Percentiles rank a stretch among this genome's conserved stretches.
Conservation (phyloP, 2,888 invertebrate genomes). For the Ochropleura leucogaster region DNA sequence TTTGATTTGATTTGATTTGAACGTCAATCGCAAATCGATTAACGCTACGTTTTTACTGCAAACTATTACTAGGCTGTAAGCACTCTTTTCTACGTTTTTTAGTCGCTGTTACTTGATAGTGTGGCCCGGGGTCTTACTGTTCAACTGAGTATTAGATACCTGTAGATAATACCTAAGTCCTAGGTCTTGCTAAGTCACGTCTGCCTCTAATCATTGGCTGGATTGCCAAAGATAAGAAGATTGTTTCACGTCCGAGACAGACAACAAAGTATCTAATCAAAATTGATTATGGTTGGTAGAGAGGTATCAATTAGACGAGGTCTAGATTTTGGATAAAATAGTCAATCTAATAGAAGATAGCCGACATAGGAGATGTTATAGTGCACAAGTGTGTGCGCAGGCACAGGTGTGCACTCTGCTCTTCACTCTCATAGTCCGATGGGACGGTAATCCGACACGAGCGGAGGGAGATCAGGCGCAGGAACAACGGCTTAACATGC, state of each 20-base stretch:
- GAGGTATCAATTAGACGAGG: background rate
- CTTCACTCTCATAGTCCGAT: too few relatives aligned
- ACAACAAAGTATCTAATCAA: conserved; percentile 14
- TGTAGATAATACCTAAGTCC: conserved; percentile 3
- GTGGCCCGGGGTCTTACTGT: background rate
- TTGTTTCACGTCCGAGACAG: conserved; percentile 31
- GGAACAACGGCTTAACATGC: too few relatives aligned
- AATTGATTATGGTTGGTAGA: background rate
- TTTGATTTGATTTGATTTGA: too few relatives aligned
- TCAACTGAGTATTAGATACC: background rate
- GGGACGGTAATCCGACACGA: too few relatives aligned
- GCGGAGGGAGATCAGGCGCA: too few relatives aligned
- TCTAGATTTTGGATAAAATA: too few relatives aligned
- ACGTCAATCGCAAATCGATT: too few relatives aligned
- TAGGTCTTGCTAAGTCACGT: conserved; percentile 26
- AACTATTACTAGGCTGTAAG: background rate
- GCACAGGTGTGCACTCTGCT: too few relatives aligned
- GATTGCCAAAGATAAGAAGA: conserved; percentile 9
- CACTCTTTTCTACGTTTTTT: background rate
- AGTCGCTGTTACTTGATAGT: background rate
- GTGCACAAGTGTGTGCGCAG: too few relatives aligned
- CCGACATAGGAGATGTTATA: too few relatives aligned
- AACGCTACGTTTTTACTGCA: too few relatives aligned
- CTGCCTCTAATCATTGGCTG: conserved; percentile 9
- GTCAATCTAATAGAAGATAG: too few relatives aligned